These are phyloP conservation scores for Trachymyrmex septentrionalis DNA, from an alignment of 1,140 invertebrate genomes.

Conservation along the genomic window DNA sequence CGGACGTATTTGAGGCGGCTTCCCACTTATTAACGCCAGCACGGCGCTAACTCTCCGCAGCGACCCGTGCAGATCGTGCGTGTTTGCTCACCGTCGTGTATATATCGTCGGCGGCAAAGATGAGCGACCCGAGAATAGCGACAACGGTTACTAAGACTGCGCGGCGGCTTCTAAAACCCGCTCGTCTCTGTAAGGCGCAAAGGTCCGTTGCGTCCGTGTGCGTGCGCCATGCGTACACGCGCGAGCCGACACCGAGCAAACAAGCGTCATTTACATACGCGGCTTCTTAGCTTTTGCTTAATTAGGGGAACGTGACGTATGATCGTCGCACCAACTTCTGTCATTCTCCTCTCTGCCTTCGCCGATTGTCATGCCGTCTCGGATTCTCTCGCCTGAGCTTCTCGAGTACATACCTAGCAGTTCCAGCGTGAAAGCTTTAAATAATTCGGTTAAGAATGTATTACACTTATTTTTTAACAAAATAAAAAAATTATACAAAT, in stretches of 20 bases:
- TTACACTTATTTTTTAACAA: too few species aligned
- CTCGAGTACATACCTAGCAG: neutral
- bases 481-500: too few species aligned
- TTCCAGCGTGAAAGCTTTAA: neutral
- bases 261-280: slow-evolving; percentile 76
- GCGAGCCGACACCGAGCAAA: slow-evolving; percentile 62
- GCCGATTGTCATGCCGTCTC: neutral
- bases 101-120: slow-evolving; percentile 29
- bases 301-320: slow-evolving; percentile 71
- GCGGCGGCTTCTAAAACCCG: slow-evolving; percentile 39
- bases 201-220: slow-evolving; percentile 25
- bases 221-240: slow-evolving; percentile 43
- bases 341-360: neutral
- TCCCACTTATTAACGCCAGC: slow-evolving; percentile 80
- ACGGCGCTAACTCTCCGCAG: slow-evolving; percentile 76
- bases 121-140: neutral
- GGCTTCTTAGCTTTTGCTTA: slow-evolving; percentile 71
- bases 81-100: slow-evolving; percentile 74
- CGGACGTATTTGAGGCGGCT: slow-evolving; percentile 80
- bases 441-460: neutral
- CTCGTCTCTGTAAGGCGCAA: slow-evolving; percentile 50
- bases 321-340: slow-evolving; percentile 42
- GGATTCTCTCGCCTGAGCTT: neutral
- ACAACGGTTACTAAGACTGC: slow-evolving; percentile 41
- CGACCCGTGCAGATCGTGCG: slow-evolving; percentile 71